Evolutionary conservation across 2,888 invertebrate species (phyloP).

Genomic region (Tholera decimalis): DNA sequence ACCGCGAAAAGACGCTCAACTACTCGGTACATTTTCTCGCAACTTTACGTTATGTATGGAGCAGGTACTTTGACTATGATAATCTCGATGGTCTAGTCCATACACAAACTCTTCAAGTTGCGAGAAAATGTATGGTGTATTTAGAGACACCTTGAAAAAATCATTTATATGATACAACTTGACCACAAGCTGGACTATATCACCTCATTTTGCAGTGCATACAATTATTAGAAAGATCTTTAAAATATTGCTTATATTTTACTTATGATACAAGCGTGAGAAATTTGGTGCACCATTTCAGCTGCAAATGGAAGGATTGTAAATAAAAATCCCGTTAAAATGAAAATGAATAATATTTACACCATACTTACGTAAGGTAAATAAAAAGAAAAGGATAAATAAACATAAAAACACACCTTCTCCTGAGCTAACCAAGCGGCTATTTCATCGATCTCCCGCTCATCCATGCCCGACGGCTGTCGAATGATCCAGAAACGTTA

Average conservation of each 20-base stretch:
- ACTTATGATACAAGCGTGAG: constrained; percentile 11
- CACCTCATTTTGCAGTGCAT: constrained; percentile 1
- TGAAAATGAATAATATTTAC: constrained; percentile 18
- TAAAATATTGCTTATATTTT: not conserved
- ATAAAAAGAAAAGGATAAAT: constrained; percentile 57
- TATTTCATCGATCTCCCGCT: constrained; percentile 98
- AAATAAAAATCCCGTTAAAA: constrained; percentile 21
- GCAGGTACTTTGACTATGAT: not conserved
- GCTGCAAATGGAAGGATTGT: constrained; percentile 14
- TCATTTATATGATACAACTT: not conserved
- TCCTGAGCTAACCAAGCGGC: constrained; percentile 98
- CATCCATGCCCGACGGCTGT: constrained; percentile 92
- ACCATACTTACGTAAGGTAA: constrained; percentile 31
- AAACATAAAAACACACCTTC: constrained; percentile 90
- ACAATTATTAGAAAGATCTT: not conserved
- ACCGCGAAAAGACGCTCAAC: not conserved
- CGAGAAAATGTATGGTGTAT: no score
- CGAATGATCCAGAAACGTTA: constrained; percentile 64
- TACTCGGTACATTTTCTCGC: not conserved
- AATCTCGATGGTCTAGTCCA: not conserved
- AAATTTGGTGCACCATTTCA: constrained; percentile 16
- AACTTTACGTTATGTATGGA: not conserved
- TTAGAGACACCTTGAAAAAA: not conserved
- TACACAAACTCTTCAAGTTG: not conserved
- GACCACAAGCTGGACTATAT: not conserved